These are phyloP conservation scores for Zeugodacus cucurbitae DNA, from an alignment of 1,140 invertebrate species.

Conservation along the genomic window DNA sequence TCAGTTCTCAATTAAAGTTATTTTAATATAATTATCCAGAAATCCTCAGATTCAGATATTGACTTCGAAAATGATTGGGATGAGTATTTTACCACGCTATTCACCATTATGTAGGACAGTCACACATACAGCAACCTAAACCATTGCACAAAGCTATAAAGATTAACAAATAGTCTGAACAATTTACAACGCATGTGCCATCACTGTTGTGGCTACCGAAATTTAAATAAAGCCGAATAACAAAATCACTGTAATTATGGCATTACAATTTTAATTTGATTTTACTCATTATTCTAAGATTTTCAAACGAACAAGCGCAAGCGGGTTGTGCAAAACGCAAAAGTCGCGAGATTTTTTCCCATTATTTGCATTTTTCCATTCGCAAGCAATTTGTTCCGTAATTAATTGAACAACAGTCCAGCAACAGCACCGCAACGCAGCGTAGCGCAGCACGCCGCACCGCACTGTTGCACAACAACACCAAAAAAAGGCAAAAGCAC, in stretches of 20 bases:
- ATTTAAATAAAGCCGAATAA: neutral
- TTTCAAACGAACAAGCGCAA: neutral
- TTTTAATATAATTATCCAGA: no score
- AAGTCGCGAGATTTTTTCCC: constrained; percentile 15
- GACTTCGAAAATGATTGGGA: no score
- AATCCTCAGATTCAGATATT: no score
- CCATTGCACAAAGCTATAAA: no score
- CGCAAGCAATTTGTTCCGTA: constrained; percentile 37
- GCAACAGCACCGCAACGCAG: neutral
- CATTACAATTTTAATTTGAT: constrained; percentile 21
- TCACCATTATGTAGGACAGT: no score
- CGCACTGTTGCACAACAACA: neutral
- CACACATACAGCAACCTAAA: no score
- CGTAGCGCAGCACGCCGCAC: neutral
- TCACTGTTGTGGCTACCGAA: neutral
- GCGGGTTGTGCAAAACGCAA: neutral
- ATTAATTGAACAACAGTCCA: constrained; percentile 36
- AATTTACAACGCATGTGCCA: neutral
- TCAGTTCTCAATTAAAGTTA: no score
- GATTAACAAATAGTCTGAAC: neutral
- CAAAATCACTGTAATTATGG: neutral
- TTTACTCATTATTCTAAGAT: constrained; percentile 25
- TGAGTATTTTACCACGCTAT: no score
- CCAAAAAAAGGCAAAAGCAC: neutral
- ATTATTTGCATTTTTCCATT: constrained; percentile 34